Evolutionary conservation across 2,797 vertebrate species (phyloP), one percentile per base, ranked within the genome.

Genomic region (Notolabrus celidotus): DNA sequence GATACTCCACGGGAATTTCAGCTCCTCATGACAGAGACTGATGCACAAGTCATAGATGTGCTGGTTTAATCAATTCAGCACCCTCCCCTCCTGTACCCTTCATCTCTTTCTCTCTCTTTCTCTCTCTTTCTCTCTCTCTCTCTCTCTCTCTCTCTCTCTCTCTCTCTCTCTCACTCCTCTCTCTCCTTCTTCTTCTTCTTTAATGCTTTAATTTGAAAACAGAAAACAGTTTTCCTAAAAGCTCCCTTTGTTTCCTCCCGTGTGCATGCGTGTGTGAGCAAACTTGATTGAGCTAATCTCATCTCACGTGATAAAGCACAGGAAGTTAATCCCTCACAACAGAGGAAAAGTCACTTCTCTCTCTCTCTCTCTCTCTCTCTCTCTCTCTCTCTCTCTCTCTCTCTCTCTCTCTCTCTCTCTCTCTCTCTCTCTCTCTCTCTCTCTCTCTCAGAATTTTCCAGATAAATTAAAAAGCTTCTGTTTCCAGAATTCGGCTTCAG

Each of bases 241-340:
- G 34, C 51, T 67, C 62, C 16, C 42, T 63, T 61, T 74, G 50
- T 63, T 34, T 33, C 0, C 8, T 55, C 59, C 72, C 39, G 31
- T 51, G 39, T 51, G 29, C 10, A 33, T 58, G 60, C 14, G 25
- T 12, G 19, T 7, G 47, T 8, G n/a, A 38, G 16, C 42, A 55
- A 74, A 62, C 39, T 73, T 65, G n/a, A 64, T 52, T 62, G 66
- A 65, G 45, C 49, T 87, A 80, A 92, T 88, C 87, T 77, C 52
- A 51, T 41, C 43, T 77, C 81, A 17, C 23, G n/a, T 87, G 83
- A 84, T 66, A 14, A 77, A 77, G 60, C 58, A 83, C 14, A 85
- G 42, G 31, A 70, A 77, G 79, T 75, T 71, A 77, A 88, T 87
- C 78, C 60, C 16, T 34, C 69, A 31, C 53, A 78, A 67, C 20